phyloP scores from a whole-genome alignment of 2,888 invertebrate species.

The Yponomeuta evonymella region DNA sequence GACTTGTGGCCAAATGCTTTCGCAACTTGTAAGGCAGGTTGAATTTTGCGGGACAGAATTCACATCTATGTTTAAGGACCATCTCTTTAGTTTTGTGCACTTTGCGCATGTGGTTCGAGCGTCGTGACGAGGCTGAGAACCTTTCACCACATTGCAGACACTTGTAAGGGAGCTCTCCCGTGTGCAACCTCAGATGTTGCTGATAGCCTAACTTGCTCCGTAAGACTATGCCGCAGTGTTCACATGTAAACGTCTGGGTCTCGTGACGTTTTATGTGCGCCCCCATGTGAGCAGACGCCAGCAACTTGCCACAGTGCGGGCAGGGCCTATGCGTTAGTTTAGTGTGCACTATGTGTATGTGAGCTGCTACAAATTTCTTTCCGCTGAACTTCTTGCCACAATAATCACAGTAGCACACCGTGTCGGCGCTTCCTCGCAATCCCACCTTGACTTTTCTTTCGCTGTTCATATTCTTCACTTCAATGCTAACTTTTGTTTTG shows the following conservation, averaged over 20 bases:
- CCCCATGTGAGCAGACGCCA: conserved; percentile 58
- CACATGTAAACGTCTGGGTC: conserved; percentile 38
- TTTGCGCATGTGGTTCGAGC: conserved; percentile 54
- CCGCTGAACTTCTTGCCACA: conserved; percentile 56
- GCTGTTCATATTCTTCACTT: conserved; percentile 37
- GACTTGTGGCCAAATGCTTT: conserved; percentile 44
- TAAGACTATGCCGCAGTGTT: conserved; percentile 43
- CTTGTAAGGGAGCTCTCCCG: conserved; percentile 54
- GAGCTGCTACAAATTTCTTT: conserved; percentile 53
- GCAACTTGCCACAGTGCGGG: conserved; percentile 49
- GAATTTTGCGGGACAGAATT: conserved; percentile 51
- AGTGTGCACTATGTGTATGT: conserved; percentile 62
- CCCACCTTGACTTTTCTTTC: conserved; percentile 48
- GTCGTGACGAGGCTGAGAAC: conserved; percentile 56
- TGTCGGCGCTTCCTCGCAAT: conserved; percentile 43
- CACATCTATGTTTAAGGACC: conserved; percentile 44
- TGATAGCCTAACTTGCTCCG: conserved; percentile 51
- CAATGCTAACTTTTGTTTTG: conserved; percentile 39
- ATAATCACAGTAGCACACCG: conserved; percentile 55
- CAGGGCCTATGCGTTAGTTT: conserved; percentile 59
- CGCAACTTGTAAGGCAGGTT: conserved; percentile 45
- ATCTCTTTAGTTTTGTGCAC: conserved; percentile 36
- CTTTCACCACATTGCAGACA: conserved; percentile 51
- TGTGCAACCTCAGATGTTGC: conserved; percentile 58
- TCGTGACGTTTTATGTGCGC: conserved; percentile 53